Evolutionary conservation across 2,113 vertebrate genomes (phyloP).

Genomic region (Peromyscus polionotus): DNA sequence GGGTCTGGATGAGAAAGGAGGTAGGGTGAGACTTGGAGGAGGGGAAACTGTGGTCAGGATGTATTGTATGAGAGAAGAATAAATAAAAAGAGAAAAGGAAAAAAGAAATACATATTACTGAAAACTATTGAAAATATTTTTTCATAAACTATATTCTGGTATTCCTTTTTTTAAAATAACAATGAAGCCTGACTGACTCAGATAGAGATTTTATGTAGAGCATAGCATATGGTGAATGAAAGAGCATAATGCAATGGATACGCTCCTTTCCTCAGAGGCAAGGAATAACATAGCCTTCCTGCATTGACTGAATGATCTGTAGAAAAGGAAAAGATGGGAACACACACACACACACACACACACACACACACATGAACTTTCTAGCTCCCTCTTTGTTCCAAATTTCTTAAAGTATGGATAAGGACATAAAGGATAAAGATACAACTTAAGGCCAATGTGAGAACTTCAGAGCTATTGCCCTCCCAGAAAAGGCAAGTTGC

Average conservation of each 20-base stretch:
- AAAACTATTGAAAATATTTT: neutral
- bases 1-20: no score
- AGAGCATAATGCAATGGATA: neutral
- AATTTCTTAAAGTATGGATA: neutral
- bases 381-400: neutral
- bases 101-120: neutral
- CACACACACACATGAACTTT: neutral
- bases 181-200: slow-evolving; percentile 38
- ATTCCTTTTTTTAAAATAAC: slow-evolving; percentile 30
- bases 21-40: no score
- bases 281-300: neutral
- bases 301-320: neutral
- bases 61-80: neutral
- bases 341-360: neutral
- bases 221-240: neutral
- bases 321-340: neutral
- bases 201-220: slow-evolving; percentile 41
- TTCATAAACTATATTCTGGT: neutral
- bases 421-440: neutral
- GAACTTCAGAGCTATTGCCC: neutral
- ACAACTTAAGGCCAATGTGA: neutral
- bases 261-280: slow-evolving; percentile 2
- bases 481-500: neutral
- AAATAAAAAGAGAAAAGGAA: neutral
- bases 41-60: no score